Base-by-base conservation (phyloP, 2,888 invertebrate species). In the Leucozona laternaria region DNA sequence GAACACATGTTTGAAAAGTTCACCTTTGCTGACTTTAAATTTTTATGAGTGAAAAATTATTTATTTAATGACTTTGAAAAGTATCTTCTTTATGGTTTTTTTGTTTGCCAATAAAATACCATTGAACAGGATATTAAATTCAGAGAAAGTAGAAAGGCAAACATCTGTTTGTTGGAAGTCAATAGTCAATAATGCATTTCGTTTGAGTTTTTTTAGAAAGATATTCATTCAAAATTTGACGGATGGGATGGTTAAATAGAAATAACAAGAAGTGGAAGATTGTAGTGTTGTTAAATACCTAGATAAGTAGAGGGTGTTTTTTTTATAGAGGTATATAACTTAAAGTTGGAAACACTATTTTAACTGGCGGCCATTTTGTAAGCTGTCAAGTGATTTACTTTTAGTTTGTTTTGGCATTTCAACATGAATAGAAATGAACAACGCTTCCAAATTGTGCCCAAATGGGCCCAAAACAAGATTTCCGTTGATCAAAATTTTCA, bases 91-190 rank as follows among this genome's bases (percentile, higher is more conserved):
- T 73, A 5, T 5, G 8, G 3, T 11, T 20, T 11, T 20, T 72
- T 55, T 78, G 60, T 45, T 73, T 83, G 82, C 57, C 73, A 73
- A 60, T 73, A 40, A 57, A 70, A 48, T 17, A 43, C 50, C 31
- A 37, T 48, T 45, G 28, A 53, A 55, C 13, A 37, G 57, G 37
- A 58, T 68, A 82, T 64, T 72, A 62, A 71, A 77, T 81, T 64
- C 17, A 0, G 40, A 22, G 57, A 57, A 64, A 76, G 40, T 57
- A 58, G 15, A 72, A 58, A 66, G 77, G 45, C 60, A 73, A 60
- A 50, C 31, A 53, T 72, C 72, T 50, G 31, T 25, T 64, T 22
- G 1, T 17, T 28, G 22, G 34, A 37, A 20, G 11, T 57, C 0
- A n/a, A n/a, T n/a, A n/a, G n/a, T n/a, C n/a, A n/a, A n/a, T n/a